These are phyloP conservation scores for Calosoma granatense DNA, from an alignment of 1,140 invertebrate species.

Conservation along the genomic window DNA sequence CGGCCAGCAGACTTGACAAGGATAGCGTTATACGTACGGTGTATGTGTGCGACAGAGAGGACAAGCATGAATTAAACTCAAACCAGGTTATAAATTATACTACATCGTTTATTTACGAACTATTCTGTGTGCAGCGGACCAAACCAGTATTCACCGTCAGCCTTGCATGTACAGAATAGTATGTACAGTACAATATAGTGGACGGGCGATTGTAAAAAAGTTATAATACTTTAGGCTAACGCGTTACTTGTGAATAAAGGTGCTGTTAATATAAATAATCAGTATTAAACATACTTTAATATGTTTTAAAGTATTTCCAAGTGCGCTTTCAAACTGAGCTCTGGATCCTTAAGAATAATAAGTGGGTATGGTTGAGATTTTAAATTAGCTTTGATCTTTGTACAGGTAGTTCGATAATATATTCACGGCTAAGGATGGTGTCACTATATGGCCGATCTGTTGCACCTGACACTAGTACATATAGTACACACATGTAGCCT, in stretches of 20 bases:
- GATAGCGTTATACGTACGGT: not conserved
- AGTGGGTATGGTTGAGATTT: not conserved
- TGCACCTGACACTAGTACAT: no score
- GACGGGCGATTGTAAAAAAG: slow-evolving; percentile 39
- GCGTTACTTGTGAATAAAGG: slow-evolving; percentile 43
- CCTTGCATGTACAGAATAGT: slow-evolving; percentile 16
- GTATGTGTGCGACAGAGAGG: slow-evolving; percentile 3
- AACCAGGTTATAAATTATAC: slow-evolving; percentile 18
- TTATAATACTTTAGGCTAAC: slow-evolving; percentile 38
- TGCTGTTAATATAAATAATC: slow-evolving; percentile 43
- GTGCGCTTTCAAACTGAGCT: slow-evolving; percentile 1
- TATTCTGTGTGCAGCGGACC: slow-evolving; percentile 8
- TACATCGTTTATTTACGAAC: slow-evolving; percentile 15
- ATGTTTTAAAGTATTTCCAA: slow-evolving; percentile 2
- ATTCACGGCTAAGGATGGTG: not conserved
- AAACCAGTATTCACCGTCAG: not conserved
- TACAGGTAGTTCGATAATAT: not conserved
- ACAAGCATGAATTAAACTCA: slow-evolving; percentile 15
- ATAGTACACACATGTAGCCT: no score
- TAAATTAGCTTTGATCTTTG: not conserved
- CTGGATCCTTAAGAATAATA: not conserved
- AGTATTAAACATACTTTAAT: slow-evolving; percentile 18
- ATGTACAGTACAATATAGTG: no score
- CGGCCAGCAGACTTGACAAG: slow-evolving; percentile 11
- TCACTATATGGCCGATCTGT: no score